phyloP scores from a whole-genome alignment of 1,140 invertebrate genomes.

The Procambarus virginalis region DNA sequence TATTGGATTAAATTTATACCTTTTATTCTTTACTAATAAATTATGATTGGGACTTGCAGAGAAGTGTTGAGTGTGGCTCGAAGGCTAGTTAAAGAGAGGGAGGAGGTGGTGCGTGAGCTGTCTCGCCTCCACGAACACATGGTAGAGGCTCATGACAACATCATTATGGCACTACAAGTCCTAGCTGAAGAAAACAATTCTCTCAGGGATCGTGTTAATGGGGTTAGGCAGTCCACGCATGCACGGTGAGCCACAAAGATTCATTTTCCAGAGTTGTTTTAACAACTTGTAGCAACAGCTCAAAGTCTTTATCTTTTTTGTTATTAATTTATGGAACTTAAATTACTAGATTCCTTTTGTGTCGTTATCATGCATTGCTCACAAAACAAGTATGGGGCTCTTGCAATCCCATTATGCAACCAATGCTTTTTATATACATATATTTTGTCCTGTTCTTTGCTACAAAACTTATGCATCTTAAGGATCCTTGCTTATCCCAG shows the following conservation, averaged over 20 bases:
- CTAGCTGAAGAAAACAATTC: constrained; percentile 69
- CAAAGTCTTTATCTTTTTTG: no score
- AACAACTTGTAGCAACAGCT: no score
- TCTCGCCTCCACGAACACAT: constrained; percentile 71
- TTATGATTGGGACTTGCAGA: constrained; percentile 45
- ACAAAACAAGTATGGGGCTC: no score
- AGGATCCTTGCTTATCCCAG: constrained; percentile 39
- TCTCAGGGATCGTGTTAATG: constrained; percentile 68
- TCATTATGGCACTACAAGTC: constrained; percentile 70
- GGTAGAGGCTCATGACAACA: constrained; percentile 70
- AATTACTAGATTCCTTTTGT: no score
- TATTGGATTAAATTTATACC: no score
- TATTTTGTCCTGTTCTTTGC: not conserved
- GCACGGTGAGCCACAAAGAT: constrained; percentile 55
- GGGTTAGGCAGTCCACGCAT: constrained; percentile 60
- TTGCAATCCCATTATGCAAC: no score
- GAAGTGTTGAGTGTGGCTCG: constrained; percentile 72
- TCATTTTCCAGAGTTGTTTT: not conserved
- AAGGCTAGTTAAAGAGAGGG: constrained; percentile 72
- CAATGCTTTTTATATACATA: no score
- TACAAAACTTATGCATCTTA: not conserved
- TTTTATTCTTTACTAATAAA: no score
- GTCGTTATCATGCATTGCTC: no score
- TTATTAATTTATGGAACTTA: no score
- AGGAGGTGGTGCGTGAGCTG: constrained; percentile 72